These are phyloP conservation scores for Verasper variegatus DNA, from an alignment of 2,113 vertebrate genomes.

Conservation along the genomic window DNA sequence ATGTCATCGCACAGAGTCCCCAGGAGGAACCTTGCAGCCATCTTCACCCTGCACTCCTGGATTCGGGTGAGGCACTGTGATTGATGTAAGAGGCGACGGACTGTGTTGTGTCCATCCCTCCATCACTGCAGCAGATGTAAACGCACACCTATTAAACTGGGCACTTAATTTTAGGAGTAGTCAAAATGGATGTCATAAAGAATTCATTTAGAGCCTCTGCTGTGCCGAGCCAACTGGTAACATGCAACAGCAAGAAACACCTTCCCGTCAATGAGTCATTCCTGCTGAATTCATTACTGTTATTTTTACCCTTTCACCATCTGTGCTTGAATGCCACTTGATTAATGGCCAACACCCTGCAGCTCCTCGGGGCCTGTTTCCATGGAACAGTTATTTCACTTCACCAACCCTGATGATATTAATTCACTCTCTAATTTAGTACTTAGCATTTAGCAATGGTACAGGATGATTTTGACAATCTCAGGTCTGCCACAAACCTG, in stretches of 20 bases:
- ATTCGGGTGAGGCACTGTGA: slow-evolving; percentile 56
- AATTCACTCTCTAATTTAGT: neutral
- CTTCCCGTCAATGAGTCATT: slow-evolving; percentile 4
- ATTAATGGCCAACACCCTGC: slow-evolving; percentile 11
- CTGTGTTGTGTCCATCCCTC: neutral
- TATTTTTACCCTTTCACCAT: slow-evolving; percentile 2
- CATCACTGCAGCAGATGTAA: neutral
- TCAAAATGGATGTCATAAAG: neutral
- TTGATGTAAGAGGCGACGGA: neutral
- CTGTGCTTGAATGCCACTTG: slow-evolving; percentile 7
- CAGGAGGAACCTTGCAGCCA: slow-evolving; percentile 34
- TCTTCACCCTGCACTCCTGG: slow-evolving; percentile 35
- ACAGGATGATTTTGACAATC: neutral
- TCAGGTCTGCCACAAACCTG: neutral
- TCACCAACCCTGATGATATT: neutral
- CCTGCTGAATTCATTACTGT: slow-evolving; percentile 7
- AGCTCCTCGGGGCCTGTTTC: slow-evolving; percentile 11
- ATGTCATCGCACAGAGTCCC: slow-evolving; percentile 19
- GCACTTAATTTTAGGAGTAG: neutral
- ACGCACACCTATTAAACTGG: neutral
- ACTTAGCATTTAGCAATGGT: neutral
- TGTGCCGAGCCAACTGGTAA: neutral
- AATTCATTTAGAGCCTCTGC: neutral
- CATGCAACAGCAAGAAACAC: neutral
- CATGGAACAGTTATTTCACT: neutral